Percentiles rank a stretch among this genome's conserved stretches.
These are phyloP conservation scores for Lasioglossum baleicum DNA, from an alignment of 1,140 invertebrate species.

Conservation along the genomic window DNA sequence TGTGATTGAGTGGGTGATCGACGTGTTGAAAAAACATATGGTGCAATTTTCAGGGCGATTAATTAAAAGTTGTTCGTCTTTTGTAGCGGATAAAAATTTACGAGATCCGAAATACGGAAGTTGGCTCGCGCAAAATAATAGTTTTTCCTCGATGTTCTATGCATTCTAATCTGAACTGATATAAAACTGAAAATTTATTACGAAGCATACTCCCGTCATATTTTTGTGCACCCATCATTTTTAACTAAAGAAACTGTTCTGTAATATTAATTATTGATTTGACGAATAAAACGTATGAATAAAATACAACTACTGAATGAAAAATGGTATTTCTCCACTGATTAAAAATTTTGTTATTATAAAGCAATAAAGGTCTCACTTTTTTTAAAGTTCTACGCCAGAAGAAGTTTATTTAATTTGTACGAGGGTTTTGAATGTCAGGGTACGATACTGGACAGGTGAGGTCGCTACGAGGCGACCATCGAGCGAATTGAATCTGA, in stretches of 20 bases:
- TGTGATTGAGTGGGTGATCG: too few species aligned
- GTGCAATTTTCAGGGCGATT: too few species aligned
- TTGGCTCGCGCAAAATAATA: background rate
- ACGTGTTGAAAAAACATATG: too few species aligned
- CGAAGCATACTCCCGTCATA: background rate
- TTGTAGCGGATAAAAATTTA: background rate
- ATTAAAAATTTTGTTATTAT: background rate
- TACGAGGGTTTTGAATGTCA: background rate
- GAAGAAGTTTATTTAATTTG: background rate
- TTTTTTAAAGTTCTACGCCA: background rate
- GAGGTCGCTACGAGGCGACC: conserved; percentile 24
- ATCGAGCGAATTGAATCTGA: conserved; percentile 38
- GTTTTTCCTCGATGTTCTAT: background rate
- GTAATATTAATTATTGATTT: conserved; percentile 20
- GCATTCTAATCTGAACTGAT: conserved; percentile 1
- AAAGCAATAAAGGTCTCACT: background rate
- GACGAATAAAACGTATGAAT: conserved; percentile 36
- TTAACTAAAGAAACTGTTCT: conserved; percentile 25
- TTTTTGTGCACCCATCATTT: background rate
- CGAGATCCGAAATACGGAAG: background rate
- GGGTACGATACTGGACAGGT: background rate
- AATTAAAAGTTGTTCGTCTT: too few species aligned
- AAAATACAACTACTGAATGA: conserved; percentile 23
- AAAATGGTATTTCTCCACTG: background rate
- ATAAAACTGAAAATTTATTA: conserved; percentile 13